Percentiles rank a stretch among this genome's conserved stretches.
phyloP scores from a whole-genome alignment of 2,888 invertebrate genomes.

The Sphecodes monilicornis region DNA sequence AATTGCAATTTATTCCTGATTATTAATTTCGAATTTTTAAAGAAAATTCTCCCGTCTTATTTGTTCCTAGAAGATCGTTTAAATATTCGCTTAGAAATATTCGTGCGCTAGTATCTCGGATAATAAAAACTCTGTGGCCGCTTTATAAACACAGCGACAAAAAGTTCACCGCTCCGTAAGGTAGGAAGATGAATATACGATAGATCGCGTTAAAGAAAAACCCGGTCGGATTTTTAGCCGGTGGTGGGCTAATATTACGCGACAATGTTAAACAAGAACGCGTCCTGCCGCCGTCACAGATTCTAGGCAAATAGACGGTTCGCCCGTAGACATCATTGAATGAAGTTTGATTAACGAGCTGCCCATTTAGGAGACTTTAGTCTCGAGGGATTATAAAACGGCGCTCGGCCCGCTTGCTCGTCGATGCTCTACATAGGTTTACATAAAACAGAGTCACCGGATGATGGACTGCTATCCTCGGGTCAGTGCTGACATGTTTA shows the following conservation, averaged over 20 bases:
- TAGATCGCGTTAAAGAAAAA: background rate
- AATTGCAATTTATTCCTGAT: too few species aligned
- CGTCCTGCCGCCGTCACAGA: slow-evolving; percentile 12
- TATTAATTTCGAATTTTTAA: too few species aligned
- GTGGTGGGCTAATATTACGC: slow-evolving; percentile 29
- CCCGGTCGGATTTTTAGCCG: slow-evolving; percentile 6
- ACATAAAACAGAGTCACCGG: slow-evolving; percentile 57
- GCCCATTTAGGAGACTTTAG: slow-evolving; percentile 71
- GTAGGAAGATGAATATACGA: background rate
- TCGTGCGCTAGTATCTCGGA: slow-evolving; percentile 57
- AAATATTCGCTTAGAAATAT: too few species aligned
- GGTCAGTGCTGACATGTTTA: slow-evolving; percentile 71
- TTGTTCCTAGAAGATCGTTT: too few species aligned
- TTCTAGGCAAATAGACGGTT: slow-evolving; percentile 58
- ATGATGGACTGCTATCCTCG: slow-evolving; percentile 71
- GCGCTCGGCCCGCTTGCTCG: slow-evolving; percentile 55
- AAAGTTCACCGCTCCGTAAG: background rate
- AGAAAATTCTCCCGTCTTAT: too few species aligned
- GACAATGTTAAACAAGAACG: slow-evolving; percentile 44
- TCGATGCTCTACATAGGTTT: slow-evolving; percentile 53
- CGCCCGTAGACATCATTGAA: slow-evolving; percentile 63
- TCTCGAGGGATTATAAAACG: slow-evolving; percentile 72
- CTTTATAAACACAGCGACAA: background rate
- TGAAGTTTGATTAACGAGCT: slow-evolving; percentile 73
- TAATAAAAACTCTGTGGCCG: background rate